A percentile compares a stretch with the other conserved stretches of the same genome.
phyloP scores from a whole-genome alignment of 35 echinoderm and acorn worm species.

The Diadema setosum region DNA sequence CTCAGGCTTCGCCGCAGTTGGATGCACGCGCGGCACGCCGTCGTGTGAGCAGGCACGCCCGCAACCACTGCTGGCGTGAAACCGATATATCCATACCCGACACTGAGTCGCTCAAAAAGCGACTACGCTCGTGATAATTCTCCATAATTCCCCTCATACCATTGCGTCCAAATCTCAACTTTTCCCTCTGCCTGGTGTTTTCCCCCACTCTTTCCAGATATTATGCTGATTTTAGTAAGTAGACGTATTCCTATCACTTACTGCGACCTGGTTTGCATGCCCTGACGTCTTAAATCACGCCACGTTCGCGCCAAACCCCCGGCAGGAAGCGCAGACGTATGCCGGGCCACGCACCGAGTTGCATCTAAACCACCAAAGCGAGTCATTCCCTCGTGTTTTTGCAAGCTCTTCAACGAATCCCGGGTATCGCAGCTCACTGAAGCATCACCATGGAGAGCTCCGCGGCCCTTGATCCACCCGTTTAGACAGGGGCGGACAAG shows the following conservation, averaged over 20 bases:
- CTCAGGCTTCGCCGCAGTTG: constrained; percentile 12
- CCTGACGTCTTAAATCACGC: neutral
- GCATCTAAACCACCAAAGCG: constrained; percentile 14
- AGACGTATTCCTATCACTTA: neutral
- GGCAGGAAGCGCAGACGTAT: constrained; percentile 1
- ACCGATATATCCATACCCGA: constrained; percentile 6
- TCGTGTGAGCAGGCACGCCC: constrained; percentile 15
- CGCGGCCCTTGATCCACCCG: neutral
- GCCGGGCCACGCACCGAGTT: neutral
- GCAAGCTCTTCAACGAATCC: constrained; percentile 15
- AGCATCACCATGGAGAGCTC: constrained; percentile 9
- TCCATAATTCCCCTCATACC: neutral
- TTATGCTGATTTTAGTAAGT: too few species aligned
- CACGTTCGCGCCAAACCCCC: neutral
- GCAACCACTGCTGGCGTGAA: neutral
- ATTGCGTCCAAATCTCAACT: neutral
- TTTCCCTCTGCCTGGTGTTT: neutral
- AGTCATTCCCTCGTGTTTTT: constrained; percentile 12
- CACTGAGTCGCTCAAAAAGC: constrained; percentile 13
- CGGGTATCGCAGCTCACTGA: neutral
- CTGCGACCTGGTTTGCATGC: neutral
- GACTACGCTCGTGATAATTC: constrained; percentile 2
- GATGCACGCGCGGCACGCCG: neutral
- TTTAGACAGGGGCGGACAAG: neutral
- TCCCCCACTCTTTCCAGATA: too few species aligned